Evolutionary conservation across 2,888 invertebrate genomes (phyloP).

Genomic region (Patella caerulea): DNA sequence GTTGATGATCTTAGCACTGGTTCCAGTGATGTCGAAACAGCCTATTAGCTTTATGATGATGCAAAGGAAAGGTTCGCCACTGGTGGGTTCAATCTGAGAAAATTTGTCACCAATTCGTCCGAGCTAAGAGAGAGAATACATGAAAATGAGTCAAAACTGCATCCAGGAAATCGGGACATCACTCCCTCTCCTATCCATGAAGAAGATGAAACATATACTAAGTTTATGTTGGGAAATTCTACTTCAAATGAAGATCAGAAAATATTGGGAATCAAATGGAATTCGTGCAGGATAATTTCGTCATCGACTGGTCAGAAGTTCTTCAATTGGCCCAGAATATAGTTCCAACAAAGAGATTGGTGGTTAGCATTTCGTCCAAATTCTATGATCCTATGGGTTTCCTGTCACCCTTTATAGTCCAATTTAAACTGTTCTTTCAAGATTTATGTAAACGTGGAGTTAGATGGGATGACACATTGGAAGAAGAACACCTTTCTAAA

Average conservation of each 20-base stretch:
- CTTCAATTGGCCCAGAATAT: not conserved
- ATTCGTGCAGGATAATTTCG: not conserved
- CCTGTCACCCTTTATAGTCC: not conserved
- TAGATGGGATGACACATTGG: not conserved
- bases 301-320: not conserved
- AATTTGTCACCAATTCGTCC: not conserved
- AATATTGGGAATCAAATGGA: slow-evolving; percentile 1
- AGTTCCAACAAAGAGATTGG: not conserved
- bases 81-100: slow-evolving; percentile 1
- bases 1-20: not conserved
- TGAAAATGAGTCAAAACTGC: not conserved
- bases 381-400: not conserved
- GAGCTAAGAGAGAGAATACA: not conserved
- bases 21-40: not conserved
- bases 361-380: not conserved
- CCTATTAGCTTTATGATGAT: not conserved
- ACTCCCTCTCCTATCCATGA: not conserved
- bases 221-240: not conserved
- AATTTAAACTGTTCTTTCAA: not conserved
- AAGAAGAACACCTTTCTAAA: not conserved
- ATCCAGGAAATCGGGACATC: not conserved
- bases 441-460: not conserved
- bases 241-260: not conserved
- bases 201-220: not conserved
- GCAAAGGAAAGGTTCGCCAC: not conserved